Percentiles rank a stretch among this genome's conserved stretches.
Conservation (phyloP, 2,113 vertebrate species). For the Aegithalos caudatus region DNA sequence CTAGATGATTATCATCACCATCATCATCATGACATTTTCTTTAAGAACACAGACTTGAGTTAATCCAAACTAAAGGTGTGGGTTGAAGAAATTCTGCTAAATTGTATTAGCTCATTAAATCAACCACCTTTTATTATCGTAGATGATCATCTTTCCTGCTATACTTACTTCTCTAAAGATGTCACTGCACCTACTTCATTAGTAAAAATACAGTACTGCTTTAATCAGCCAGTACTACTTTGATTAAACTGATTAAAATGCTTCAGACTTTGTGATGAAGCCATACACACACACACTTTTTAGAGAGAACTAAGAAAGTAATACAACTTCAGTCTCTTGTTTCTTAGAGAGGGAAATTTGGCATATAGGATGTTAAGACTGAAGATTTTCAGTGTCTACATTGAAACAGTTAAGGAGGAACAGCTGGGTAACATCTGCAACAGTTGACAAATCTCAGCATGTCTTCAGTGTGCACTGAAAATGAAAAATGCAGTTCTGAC, state of each 20-base stretch:
- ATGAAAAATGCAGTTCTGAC: not conserved
- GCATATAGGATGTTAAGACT: not conserved
- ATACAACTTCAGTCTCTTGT: not conserved
- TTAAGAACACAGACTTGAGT: not conserved
- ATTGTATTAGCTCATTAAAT: not conserved
- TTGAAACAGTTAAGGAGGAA: not conserved
- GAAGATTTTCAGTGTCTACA: not conserved
- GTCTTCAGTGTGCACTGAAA: not conserved
- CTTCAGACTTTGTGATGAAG: not conserved
- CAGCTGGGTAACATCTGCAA: not conserved
- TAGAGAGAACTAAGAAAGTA: not conserved
- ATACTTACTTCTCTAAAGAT: not conserved
- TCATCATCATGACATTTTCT: fast-evolving
- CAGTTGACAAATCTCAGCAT: not conserved
- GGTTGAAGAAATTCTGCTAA: not conserved
- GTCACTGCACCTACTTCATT: not conserved
- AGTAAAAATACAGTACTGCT: not conserved
- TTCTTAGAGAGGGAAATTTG: not conserved
- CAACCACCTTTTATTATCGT: not conserved
- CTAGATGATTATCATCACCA: not conserved
- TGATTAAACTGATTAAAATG: not conserved
- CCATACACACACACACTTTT: not conserved
- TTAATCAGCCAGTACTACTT: not conserved
- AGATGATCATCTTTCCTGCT: not conserved
- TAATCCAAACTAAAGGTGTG: not conserved